Conservation (phyloP, 2,797 vertebrate species). For the Takifugu rubripes region DNA sequence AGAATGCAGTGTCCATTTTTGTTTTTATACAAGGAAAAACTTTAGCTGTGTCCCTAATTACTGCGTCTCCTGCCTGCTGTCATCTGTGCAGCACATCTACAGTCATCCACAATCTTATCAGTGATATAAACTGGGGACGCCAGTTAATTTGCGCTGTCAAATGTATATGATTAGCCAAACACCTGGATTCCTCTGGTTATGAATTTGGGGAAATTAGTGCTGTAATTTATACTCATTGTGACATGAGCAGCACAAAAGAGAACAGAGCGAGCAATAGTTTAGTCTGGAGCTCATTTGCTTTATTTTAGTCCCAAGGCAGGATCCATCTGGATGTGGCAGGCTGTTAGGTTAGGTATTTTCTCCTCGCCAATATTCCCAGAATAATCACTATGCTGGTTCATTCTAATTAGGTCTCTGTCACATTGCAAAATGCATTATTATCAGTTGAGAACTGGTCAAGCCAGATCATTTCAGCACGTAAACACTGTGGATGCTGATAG, state of each 20-base stretch:
- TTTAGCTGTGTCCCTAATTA: conserved; percentile 42
- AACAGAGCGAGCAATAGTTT: conserved; percentile 36
- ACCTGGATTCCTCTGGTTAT: conserved; percentile 46
- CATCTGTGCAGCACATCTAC: conserved; percentile 31
- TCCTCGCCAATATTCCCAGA: conserved; percentile 39
- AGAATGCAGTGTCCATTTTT: conserved; percentile 13
- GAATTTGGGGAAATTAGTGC: conserved; percentile 40
- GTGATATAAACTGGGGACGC: conserved; percentile 37
- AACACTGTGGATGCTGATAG: too few species aligned
- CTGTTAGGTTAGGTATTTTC: conserved; percentile 32
- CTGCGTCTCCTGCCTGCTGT: conserved; percentile 19
- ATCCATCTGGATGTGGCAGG: conserved; percentile 56
- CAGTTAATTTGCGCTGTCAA: conserved; percentile 50
- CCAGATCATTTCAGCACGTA: conserved; percentile 9
- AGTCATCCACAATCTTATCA: conserved; percentile 44
- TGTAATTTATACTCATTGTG: conserved; percentile 58
- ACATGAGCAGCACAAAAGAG: conserved; percentile 34
- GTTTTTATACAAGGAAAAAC: conserved; percentile 8
- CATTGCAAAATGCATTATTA: conserved; percentile 25
- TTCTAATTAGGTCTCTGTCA: conserved; percentile 53
- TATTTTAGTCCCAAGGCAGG: conserved; percentile 32
- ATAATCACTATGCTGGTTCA: conserved; percentile 24
- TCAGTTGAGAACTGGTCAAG: conserved; percentile 6
- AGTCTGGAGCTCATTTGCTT: conserved; percentile 45
- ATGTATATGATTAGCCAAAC: conserved; percentile 51